These are phyloP conservation scores for Atethmia centrago DNA, from an alignment of 2,888 invertebrate genomes.

Conservation along the genomic window DNA sequence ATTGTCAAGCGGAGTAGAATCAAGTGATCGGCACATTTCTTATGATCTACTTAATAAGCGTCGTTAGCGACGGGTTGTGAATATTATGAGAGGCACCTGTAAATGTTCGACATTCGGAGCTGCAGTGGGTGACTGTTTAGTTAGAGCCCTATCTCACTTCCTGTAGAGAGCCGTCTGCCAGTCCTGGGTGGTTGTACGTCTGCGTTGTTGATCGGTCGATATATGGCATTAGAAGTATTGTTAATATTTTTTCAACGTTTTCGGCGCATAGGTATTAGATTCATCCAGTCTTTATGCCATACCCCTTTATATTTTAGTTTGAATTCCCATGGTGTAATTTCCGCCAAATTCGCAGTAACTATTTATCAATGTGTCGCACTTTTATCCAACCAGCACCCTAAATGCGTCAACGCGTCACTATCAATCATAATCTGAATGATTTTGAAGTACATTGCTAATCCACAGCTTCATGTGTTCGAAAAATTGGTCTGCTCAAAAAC, in stretches of 20 bases:
- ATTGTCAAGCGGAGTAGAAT: constrained; percentile 70
- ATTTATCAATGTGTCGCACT: neutral
- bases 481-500: too few relatives aligned
- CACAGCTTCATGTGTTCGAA: too few relatives aligned
- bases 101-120: constrained; percentile 69
- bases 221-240: constrained; percentile 17
- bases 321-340: constrained; percentile 2
- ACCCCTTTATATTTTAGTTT: neutral
- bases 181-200: neutral
- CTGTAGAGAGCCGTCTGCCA: constrained; percentile 68
- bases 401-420: too few relatives aligned
- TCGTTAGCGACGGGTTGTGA: constrained; percentile 81
- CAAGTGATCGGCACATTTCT: constrained; percentile 83
- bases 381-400: neutral
- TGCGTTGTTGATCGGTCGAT: constrained; percentile 11
- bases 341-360: neutral
- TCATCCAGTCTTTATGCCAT: neutral
- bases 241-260: neutral
- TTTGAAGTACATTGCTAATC: too few relatives aligned
- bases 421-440: too few relatives aligned
- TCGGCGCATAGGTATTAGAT: neutral
- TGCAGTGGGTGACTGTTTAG: constrained; percentile 75
- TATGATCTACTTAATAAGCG: constrained; percentile 83
- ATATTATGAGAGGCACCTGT: constrained; percentile 71
- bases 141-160: constrained; percentile 64